These are phyloP conservation scores for Heliconius sara DNA, from an alignment of 2,888 invertebrate genomes.

Conservation along the genomic window DNA sequence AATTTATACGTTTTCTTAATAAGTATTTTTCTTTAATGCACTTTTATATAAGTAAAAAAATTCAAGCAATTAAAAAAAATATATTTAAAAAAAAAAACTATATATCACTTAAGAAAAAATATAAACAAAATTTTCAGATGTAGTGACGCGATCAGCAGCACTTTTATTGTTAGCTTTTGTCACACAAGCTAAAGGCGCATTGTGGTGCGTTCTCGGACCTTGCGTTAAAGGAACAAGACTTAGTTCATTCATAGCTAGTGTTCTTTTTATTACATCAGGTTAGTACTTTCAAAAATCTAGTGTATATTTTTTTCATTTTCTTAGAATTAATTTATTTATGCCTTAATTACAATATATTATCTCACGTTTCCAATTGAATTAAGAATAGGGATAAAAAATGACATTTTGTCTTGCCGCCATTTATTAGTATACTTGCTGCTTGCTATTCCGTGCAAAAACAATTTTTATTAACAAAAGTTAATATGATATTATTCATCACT, in stretches of 20 bases:
- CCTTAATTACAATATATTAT: no score
- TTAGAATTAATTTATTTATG: no score
- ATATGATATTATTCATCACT: neutral
- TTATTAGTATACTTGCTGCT: no score
- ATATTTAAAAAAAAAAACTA: neutral
- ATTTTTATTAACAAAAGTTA: neutral
- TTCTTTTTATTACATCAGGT: conserved; percentile 95
- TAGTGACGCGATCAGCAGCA: conserved; percentile 92
- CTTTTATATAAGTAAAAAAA: neutral
- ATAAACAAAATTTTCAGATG: conserved; percentile 85
- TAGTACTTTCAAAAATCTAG: conserved; percentile 55
- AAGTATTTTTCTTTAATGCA: no score
- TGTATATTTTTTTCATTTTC: no score
- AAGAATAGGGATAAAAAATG: no score
- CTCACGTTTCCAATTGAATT: no score
- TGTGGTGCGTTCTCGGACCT: conserved; percentile 92
- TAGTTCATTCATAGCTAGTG: conserved; percentile 93
- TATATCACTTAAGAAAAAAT: no score
- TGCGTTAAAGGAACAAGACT: conserved; percentile 89
- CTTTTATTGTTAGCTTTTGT: conserved; percentile 91
- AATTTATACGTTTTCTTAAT: no score
- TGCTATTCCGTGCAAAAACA: no score
- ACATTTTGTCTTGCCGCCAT: no score
- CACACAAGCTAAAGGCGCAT: conserved; percentile 90
- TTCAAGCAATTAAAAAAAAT: no score